Conservation (phyloP, 2,797 vertebrate genomes). For the Tragopan temminckii region DNA sequence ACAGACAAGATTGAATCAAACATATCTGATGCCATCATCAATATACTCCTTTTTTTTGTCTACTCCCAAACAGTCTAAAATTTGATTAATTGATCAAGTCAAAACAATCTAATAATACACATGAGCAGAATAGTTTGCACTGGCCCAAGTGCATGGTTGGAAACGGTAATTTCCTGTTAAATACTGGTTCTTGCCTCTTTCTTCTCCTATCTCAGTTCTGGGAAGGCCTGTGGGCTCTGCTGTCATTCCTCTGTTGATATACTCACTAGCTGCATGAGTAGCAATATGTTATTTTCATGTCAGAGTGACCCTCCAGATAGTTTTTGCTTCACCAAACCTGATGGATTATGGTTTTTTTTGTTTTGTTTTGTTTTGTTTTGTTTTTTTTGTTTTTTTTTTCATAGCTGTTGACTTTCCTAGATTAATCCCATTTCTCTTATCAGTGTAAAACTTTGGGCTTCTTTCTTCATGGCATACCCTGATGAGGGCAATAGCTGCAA, state of each 20-base stretch:
- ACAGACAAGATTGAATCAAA: slow-evolving; percentile 9
- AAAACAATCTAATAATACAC: neutral
- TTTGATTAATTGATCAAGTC: slow-evolving; percentile 28
- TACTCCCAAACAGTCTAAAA: neutral
- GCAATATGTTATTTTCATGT: neutral
- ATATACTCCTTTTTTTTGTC: neutral
- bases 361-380: neutral
- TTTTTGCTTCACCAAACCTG: slow-evolving; percentile 10
- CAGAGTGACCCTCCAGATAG: slow-evolving; percentile 12
- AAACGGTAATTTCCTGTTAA: neutral
- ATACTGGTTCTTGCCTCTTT: neutral
- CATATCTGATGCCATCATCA: neutral
- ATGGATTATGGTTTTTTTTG: neutral
- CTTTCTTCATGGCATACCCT: slow-evolving; percentile 1
- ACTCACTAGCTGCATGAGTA: neutral
- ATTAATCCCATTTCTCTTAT: neutral
- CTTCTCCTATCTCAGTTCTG: neutral
- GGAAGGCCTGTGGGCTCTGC: neutral
- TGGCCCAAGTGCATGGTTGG: neutral
- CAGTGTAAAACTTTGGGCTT: neutral
- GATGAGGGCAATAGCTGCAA: slow-evolving; percentile 65
- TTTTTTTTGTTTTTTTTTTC: neutral
- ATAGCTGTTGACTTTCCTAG: neutral
- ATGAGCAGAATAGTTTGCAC: neutral
- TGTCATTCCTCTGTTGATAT: neutral